Evolutionary conservation across 2,797 vertebrate species (phyloP), one percentile per base, ranked within the genome.

Genomic region (Onychomys arenicola): DNA sequence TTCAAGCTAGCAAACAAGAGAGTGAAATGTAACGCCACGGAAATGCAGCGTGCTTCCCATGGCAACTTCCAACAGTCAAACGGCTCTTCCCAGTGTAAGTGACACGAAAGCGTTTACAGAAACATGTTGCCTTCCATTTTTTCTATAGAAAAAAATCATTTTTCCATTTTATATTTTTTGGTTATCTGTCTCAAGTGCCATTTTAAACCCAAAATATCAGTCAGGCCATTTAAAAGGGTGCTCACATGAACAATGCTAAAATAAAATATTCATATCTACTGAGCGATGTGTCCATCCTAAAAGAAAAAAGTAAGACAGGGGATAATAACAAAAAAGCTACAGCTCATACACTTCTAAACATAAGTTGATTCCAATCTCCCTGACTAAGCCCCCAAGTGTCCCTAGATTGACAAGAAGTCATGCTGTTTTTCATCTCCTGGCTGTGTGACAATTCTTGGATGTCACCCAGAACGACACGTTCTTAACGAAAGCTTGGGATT

Each of bases 381-480:
- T 96, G 85, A 94, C 85, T 97, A 83, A 86, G 90, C 65, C 89
- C 90, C 90, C 63, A 96, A 96, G 57, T 86, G 85, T 96, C 73
- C 94, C 78, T 89, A 95, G 76, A 97, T 81, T 94, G 92, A 96
- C 96, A 97, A 94, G 96, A 96, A 97, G 92, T 96, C 94, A 87
- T 40, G 89, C 90, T 91, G 93, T 86, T 95, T 97, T 73, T 90
- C 69, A 76, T 96, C 83, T 94, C 73, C 32, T 25, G 82, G 85
- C 82, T 91, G 93, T 93, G 90, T 93, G 94, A 94, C 81, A 65
- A 88, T 85, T 95, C 87, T 89, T 95, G 87, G 89, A 87, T 89
- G 85, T 95, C 95, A 96, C 55, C 65, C 82, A 94, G 89, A 94
- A 93, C 80, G 88, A 89, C 95, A 95, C 84, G 89, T 25, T 59